phyloP scores from a whole-genome alignment of 2,797 vertebrate species.

The Xenopus petersii region DNA sequence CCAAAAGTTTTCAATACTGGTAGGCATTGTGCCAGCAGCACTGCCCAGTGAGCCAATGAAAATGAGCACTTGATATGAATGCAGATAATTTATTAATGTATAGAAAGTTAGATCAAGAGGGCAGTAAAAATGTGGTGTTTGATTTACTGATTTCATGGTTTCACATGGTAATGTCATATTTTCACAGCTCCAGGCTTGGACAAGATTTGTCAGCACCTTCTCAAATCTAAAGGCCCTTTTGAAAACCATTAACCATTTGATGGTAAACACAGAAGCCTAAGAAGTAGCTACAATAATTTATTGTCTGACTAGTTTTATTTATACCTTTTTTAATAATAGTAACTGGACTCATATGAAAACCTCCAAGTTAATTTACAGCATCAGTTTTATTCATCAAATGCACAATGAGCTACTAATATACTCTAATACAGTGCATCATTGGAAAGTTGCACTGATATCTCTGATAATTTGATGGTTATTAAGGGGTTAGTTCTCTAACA shows the following conservation, averaged over 20 bases:
- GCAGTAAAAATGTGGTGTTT: slow-evolving; percentile 21
- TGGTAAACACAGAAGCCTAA: slow-evolving; percentile 11
- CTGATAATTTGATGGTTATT: too few relatives aligned
- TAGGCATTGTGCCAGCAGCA: slow-evolving; percentile 11
- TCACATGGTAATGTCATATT: slow-evolving; percentile 19
- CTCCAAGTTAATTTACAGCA: too few relatives aligned
- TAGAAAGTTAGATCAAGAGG: background rate
- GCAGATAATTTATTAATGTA: too few relatives aligned
- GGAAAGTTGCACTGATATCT: too few relatives aligned
- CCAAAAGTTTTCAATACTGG: background rate
- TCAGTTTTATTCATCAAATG: too few relatives aligned
- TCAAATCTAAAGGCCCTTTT: slow-evolving; percentile 20
- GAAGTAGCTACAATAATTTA: slow-evolving; percentile 27
- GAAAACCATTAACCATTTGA: slow-evolving; percentile 12
- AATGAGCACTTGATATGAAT: too few relatives aligned
- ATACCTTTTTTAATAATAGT: too few relatives aligned
- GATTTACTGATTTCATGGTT: slow-evolving; percentile 25
- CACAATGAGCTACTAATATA: too few relatives aligned
- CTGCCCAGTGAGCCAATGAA: background rate
- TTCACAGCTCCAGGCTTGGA: slow-evolving; percentile 20
- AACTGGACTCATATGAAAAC: too few relatives aligned
- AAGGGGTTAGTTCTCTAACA: too few relatives aligned
- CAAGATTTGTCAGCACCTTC: slow-evolving; percentile 23
- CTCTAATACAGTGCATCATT: too few relatives aligned
- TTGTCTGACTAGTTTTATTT: background rate